These are phyloP conservation scores for Heliconius nattereri DNA, from an alignment of 1,140 invertebrate genomes.

Conservation along the genomic window DNA sequence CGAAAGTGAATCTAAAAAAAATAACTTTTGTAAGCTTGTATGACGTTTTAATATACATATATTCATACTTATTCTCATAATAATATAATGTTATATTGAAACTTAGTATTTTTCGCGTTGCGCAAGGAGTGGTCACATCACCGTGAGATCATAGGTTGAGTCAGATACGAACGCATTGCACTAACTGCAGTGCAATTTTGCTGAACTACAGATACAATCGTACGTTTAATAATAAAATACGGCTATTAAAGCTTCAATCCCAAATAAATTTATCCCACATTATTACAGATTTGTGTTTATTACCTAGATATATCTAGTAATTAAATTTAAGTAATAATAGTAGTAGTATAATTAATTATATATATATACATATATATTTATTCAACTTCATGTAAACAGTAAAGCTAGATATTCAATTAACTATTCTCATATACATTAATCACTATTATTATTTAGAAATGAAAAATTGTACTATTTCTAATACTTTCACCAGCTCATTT, in stretches of 20 bases:
- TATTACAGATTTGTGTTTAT: not conserved
- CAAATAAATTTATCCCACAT: not conserved
- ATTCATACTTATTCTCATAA: slow-evolving; percentile 11
- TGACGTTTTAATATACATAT: not conserved
- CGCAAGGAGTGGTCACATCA: slow-evolving; percentile 20
- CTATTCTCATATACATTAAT: no score
- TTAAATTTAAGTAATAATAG: no score
- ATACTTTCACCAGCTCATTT: no score
- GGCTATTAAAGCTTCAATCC: not conserved
- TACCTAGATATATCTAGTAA: no score
- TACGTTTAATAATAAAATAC: not conserved
- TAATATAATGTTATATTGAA: slow-evolving; percentile 1
- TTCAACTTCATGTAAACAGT: no score
- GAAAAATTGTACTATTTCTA: no score
- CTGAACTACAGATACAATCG: not conserved
- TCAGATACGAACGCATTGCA: slow-evolving; percentile 15
- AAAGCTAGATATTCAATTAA: no score
- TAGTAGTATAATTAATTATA: no score
- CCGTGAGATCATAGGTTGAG: slow-evolving; percentile 34
- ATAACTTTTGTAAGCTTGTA: not conserved
- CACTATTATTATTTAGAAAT: no score
- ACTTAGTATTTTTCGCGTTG: not conserved
- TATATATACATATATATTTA: no score
- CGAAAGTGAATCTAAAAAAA: not conserved
- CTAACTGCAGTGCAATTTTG: slow-evolving; percentile 17